Percentiles rank a stretch among this genome's conserved stretches.
Evolutionary conservation across 1,140 invertebrate species (phyloP).

Genomic region (Cotesia vestalis): DNA sequence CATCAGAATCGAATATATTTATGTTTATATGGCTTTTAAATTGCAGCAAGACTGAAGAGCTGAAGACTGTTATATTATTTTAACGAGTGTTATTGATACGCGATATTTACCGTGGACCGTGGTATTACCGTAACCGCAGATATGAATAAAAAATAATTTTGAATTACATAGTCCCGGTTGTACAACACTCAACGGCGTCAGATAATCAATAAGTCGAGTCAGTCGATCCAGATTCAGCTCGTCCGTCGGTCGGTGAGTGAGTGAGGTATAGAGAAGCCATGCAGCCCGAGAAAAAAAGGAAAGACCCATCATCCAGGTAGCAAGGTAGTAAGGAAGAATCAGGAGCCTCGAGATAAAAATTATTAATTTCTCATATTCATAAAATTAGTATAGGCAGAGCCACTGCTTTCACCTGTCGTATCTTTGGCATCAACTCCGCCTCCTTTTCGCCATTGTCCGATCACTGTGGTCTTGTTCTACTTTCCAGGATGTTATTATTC

Average conservation of each 20-base stretch:
- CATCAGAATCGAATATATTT: background rate
- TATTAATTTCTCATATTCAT: constrained; percentile 51
- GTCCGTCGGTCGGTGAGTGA: too few relatives aligned
- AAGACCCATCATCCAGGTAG: too few relatives aligned
- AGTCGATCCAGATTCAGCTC: too few relatives aligned
- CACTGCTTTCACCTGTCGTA: constrained; percentile 42
- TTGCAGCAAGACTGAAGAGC: too few relatives aligned
- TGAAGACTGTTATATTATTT: too few relatives aligned
- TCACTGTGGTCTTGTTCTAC: constrained; percentile 28
- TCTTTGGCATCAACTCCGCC: constrained; percentile 5
- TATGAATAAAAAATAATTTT: background rate
- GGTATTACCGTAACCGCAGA: background rate
- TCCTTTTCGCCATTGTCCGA: background rate
- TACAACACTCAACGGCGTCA: constrained; percentile 18
- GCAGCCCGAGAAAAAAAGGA: too few relatives aligned
- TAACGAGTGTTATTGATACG: constrained; percentile 1
- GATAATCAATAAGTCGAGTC: constrained; percentile 45
- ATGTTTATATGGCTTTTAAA: background rate
- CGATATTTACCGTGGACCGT: background rate
- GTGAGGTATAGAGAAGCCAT: too few relatives aligned
- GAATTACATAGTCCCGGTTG: background rate
- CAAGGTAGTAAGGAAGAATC: background rate
- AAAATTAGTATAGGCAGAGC: constrained; percentile 45
- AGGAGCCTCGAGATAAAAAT: constrained; percentile 41
- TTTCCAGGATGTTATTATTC: constrained; percentile 17